Evolutionary conservation across 2,113 vertebrate genomes (phyloP), one percentile per base, ranked within the genome.

Genomic region (Apeltes quadracus): DNA sequence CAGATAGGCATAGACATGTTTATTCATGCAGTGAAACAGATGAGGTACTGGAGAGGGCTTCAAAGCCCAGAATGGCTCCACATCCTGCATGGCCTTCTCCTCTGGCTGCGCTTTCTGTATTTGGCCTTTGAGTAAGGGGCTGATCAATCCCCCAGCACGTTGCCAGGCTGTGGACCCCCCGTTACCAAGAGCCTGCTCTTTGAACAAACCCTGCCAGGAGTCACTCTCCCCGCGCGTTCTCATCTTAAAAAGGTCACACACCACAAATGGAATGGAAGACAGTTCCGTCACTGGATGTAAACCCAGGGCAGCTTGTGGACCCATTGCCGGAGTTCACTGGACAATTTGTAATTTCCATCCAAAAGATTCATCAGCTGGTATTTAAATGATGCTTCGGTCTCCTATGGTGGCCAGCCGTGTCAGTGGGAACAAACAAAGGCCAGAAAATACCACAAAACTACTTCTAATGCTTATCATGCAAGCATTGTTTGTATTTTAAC

Each of bases 171-270:
- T 75, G 85, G 78, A 84, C 84, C 82, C 88, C 82, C 90, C 78
- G 84, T 90, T 79, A 89, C 78, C 72, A 74, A 69, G 88, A 85
- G 85, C 81, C 69, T 86, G 88, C 91, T 88, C 91, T 93, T 92
- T 93, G 89, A 94, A 93, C 88, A 85, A 87, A 80, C 75, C 81
- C 80, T 84, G 86, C 81, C 82, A 89, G 89, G 84, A 90, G 92
- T 91, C 90, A 89, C 81, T 76, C 81, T 83, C 80, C 79, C 87
- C 76, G 72, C 15, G 82, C 87, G 89, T 90, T 87, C 91, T 92
- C 88, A 90, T 92, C 86, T 91, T 88, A 92, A 92, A 50, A 50
- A 93, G 90, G 92, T 92, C 91, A 93, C 81, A 78, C 88, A 79
- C 83, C 87, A 87, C 83, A 90, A 89, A 90, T 87, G 87, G 85